Base-by-base conservation (phyloP, 1,140 invertebrate genomes). In the Holotrichia oblita region DNA sequence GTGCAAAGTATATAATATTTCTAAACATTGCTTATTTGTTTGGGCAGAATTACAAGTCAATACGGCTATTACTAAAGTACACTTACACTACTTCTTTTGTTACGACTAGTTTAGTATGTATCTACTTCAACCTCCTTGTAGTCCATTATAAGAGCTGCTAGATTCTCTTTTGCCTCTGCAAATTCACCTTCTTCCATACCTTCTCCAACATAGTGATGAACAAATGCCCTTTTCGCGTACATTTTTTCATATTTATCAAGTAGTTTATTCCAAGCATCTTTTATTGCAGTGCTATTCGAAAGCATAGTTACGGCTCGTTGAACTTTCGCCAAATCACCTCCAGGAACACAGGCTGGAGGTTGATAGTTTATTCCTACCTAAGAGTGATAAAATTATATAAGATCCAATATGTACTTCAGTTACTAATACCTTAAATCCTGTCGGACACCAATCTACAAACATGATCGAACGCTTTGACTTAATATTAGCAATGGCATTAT, bases 161-260 rank as follows among this genome's bases (percentile, higher is more conserved):
- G 86, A 87, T 96, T 93, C 79, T 93, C 90, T 40, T 92, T 85
- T 10, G 94, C 94, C 81, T 94, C 93, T 10, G 89, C 79, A 81
- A 93, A 92, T 83, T 93, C 92, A 7, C 89, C 90, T 86, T 95
- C 94, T 86, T 95, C 94, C 90, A 95, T 91, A 75, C 94, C 94
- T 89, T 95, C 94, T 6, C 93, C 93, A 9, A 95, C 88, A 83
- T 92, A 94, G 87, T 93, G 94, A 87, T 95, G 93, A 10, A 95
- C 90, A 84, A 94, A 95, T 2, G 93, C 93, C 72, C 92, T 86
- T 85, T 94, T 94, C 22, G 89, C 87, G 81, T 91, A 94, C 93
- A 95, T 93, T 17, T 93, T 80, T 76, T 92, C 91, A 85, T 93
- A 95, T 82, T 95, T 95, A 79, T 90, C 89, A 78, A 90, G 88